phyloP scores from a whole-genome alignment of 2,888 invertebrate genomes.

The Melolontha melolontha region DNA sequence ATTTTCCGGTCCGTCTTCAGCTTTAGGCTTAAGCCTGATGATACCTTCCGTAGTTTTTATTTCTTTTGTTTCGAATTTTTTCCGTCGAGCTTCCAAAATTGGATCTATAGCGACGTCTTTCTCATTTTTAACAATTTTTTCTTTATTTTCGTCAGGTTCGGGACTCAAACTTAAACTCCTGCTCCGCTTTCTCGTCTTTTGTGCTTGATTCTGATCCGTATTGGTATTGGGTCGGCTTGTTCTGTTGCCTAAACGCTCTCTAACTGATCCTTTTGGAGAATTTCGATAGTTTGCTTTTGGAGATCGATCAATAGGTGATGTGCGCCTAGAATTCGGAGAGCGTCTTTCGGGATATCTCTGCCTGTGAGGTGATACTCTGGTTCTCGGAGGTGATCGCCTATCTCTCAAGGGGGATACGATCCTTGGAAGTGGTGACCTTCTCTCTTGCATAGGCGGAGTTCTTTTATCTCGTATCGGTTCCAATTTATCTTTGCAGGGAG shows the following conservation, averaged over 20 bases:
- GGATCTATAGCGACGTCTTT: constrained; percentile 61
- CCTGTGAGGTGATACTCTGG: constrained; percentile 32
- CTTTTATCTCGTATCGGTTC: constrained; percentile 51
- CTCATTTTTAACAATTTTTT: constrained; percentile 20
- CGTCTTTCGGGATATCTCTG: constrained; percentile 22
- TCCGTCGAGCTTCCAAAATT: constrained; percentile 67
- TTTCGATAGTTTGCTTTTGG: constrained; percentile 27
- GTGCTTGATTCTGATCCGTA: constrained; percentile 5
- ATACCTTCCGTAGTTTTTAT: constrained; percentile 66
- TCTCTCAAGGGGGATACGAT: constrained; percentile 42
- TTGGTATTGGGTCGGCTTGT: neutral
- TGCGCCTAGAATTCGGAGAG: constrained; percentile 33
- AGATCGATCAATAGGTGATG: constrained; percentile 43
- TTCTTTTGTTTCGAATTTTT: constrained; percentile 68
- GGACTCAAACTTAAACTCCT: constrained; percentile 27
- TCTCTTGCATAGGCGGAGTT: constrained; percentile 48
- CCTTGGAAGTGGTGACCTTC: constrained; percentile 35
- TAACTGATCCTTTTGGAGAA: constrained; percentile 49
- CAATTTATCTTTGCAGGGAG: constrained; percentile 20
- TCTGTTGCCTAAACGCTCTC: constrained; percentile 54
- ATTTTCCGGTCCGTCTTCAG: constrained; percentile 42
- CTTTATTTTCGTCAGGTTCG: constrained; percentile 38
- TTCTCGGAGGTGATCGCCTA: constrained; percentile 37
- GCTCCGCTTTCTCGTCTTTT: constrained; percentile 21
- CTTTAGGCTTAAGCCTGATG: constrained; percentile 64